Evolutionary conservation across 2,888 invertebrate genomes (phyloP), one percentile per base, ranked within the genome.

Genomic region (Lepidocyrtinus sp.): DNA sequence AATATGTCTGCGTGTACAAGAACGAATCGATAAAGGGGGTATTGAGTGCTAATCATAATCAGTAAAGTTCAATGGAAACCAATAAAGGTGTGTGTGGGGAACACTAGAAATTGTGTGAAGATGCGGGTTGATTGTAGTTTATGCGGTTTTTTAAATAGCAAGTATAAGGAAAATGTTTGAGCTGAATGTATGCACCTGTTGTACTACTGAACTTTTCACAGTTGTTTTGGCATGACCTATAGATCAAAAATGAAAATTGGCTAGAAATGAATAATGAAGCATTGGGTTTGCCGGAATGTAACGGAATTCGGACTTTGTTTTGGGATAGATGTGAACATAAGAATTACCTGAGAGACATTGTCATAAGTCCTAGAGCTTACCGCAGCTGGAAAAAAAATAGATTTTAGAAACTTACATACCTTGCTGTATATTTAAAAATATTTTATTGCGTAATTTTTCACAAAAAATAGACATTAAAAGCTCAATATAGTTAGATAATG

Each of bases 181-280:
- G 45, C 46, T 50, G 17, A 24, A 36, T 17, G 59, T 45, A n/a
- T n/a, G 9, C 69, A 46, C 26, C 22, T 36, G n/a, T 69, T 55
- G 69, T 55, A 24, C 69, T 55, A 69, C 24, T 69, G 69, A 69
- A 55, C 69, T 50, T 69, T 65, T 69, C 19, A 7, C 46, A 46
- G 15, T 68, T 50, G 62, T 24, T 17, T 21, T 19, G 46, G 17
- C 36, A 36, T 27, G 55, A 68, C 68, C 68, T 55, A 7, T 7
- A 5, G 15, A 65, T 65, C n/a, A 65, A 5, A 36, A 5, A 9
- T 36, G 5, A 12, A 36, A 36, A 36, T 9, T 36, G 36, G 36
- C 36, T 36, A 9, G 5, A 36, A 36, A 36, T 36, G 36, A 36
- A 36, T 36, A 36, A 36, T 9, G 36, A 12, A 36, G 36, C 36